Evolutionary conservation across 2,888 invertebrate genomes (phyloP), one percentile per base, ranked within the genome.

Genomic region (Chesias legatella): DNA sequence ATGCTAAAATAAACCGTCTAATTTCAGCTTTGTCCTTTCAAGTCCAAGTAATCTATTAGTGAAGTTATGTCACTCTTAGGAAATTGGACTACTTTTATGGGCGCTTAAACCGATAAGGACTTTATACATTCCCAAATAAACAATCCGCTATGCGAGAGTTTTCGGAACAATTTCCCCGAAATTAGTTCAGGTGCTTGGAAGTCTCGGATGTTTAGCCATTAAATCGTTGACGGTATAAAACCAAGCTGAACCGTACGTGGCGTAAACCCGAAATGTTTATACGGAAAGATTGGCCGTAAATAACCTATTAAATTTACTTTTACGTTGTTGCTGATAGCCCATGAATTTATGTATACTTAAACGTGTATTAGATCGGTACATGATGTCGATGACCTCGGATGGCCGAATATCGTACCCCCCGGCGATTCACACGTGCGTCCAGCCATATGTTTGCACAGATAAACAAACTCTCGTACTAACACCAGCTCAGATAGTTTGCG

Each of bases 321-420:
- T 27, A 48, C 45, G 42, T 31, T 33, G 31, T 17, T 31, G 48
- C 31, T 45, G 52, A 48, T 57, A 54, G 48, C 54, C 55, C 49
- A 54, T 41, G 56, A 53, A 39, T 49, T 60, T 32, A 43, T 45
- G 41, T 48, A 40, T 54, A 17, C 13, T 17, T 17, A 17, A 3
- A 3, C 13, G 13, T 17, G 13, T 17, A 17, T 3, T 17, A 17
- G 13, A 17, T 17, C 2, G 2, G 64, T 78, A 79, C 75, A 73
- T 60, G 35, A 51, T 79, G 74, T 54, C 65, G 53, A 59, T 69
- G 77, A 81, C 75, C 79, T 52, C 54, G 33, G 41, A 53, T 66
- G 50, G 48, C 67, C 72, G 60, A 73, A 73, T 65, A 68, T 63
- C 60, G 56, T 59, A 67, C 67, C 69, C 73, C 72, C 72, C 70